phyloP scores from a whole-genome alignment of 2,888 invertebrate genomes.

The Xylota sylvarum region DNA sequence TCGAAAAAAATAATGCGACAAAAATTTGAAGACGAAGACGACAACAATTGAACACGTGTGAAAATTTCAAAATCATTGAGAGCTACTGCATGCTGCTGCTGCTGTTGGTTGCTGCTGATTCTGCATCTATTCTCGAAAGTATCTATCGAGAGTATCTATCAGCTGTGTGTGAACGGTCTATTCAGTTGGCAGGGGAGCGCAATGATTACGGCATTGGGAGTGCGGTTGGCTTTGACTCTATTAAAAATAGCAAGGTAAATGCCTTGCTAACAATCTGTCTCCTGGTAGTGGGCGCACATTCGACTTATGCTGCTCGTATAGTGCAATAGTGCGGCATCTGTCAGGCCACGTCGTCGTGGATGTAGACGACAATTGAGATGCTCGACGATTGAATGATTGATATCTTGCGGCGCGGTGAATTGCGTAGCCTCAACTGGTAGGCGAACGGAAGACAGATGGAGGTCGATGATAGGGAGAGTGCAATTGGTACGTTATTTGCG shows the following conservation, averaged over 20 bases:
- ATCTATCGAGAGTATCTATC: slow-evolving; percentile 44
- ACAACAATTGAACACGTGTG: slow-evolving; percentile 70
- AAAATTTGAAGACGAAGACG: slow-evolving; percentile 30
- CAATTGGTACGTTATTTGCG: slow-evolving; percentile 41
- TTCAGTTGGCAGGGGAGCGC: slow-evolving; percentile 62
- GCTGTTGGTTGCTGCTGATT: not conserved
- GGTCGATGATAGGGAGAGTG: slow-evolving; percentile 57
- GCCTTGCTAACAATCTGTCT: slow-evolving; percentile 65
- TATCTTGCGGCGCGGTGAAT: slow-evolving; percentile 48
- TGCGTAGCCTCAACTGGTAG: slow-evolving; percentile 46
- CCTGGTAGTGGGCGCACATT: slow-evolving; percentile 58
- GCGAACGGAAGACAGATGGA: slow-evolving; percentile 59
- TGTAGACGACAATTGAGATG: slow-evolving; percentile 66
- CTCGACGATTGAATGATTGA: slow-evolving; percentile 61
- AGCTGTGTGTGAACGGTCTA: slow-evolving; percentile 54
- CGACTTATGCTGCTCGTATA: slow-evolving; percentile 12
- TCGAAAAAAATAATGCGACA: slow-evolving; percentile 26
- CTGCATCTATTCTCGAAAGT: slow-evolving; percentile 53
- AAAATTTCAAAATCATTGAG: slow-evolving; percentile 56
- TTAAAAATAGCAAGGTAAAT: slow-evolving; percentile 71
- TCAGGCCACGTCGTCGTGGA: slow-evolving; percentile 21
- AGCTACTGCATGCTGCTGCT: slow-evolving; percentile 11
- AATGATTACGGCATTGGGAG: slow-evolving; percentile 48
- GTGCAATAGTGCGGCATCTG: slow-evolving; percentile 39
- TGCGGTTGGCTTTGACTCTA: slow-evolving; percentile 70